Conservation (phyloP, 2,888 invertebrate species). For the Sisyra nigra region DNA sequence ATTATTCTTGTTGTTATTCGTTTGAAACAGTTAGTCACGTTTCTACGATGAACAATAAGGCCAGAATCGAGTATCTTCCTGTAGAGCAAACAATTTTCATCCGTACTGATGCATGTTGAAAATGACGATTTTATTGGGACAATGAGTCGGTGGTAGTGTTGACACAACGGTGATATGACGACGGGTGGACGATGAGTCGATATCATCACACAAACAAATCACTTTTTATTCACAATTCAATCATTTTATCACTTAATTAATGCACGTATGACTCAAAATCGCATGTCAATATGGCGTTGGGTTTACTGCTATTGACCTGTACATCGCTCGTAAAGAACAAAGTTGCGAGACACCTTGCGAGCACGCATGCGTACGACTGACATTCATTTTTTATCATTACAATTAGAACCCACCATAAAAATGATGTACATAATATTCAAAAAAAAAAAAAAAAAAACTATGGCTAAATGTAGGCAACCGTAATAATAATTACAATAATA, state of each 20-base stretch:
- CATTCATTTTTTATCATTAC: not conserved
- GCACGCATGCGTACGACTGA: not conserved
- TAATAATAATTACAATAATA: no score
- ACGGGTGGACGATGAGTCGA: no score
- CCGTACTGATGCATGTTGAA: conserved; percentile 20
- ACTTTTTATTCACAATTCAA: not conserved
- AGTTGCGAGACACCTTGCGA: not conserved
- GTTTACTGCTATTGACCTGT: not conserved
- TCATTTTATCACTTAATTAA: not conserved
- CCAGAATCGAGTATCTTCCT: conserved; percentile 6
- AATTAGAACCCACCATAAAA: not conserved
- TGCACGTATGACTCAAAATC: conserved; percentile 2
- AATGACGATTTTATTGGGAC: no score
- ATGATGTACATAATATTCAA: not conserved
- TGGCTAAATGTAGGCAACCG: not conserved
- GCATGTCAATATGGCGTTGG: conserved; percentile 3
- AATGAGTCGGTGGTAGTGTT: no score
- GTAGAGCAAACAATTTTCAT: conserved; percentile 25
- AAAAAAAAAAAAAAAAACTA: not conserved
- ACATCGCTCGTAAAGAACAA: not conserved
- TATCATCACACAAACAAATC: not conserved
- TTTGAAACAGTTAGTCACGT: not conserved
- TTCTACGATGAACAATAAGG: not conserved
- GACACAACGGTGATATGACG: no score
- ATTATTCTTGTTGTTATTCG: no score